A percentile compares a stretch with the other conserved stretches of the same genome.
These are phyloP conservation scores for Oreohelix idahoensis DNA, from an alignment of 1,140 invertebrate genomes.

Conservation along the genomic window DNA sequence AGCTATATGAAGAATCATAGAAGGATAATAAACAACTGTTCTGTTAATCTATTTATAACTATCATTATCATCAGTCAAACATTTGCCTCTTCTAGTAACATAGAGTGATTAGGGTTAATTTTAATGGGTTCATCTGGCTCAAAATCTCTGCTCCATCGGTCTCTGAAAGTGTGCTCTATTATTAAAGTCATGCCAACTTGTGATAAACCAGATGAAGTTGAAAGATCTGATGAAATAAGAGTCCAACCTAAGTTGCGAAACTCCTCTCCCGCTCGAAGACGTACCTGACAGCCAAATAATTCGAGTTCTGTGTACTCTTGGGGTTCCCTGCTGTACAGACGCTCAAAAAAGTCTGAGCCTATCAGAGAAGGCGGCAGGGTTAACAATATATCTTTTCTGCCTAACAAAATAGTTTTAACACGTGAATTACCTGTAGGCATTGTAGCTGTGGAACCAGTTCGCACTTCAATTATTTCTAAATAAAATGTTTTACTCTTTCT, in stretches of 20 bases:
- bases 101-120: conserved; percentile 35
- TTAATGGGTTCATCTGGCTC: conserved; percentile 33
- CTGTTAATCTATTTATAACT: too few species aligned
- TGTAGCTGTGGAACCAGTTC: conserved; percentile 66
- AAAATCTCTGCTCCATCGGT: conserved; percentile 56
- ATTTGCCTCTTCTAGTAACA: conserved; percentile 35
- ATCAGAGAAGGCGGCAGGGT: conserved; percentile 58
- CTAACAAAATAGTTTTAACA: conserved; percentile 65
- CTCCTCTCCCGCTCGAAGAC: conserved; percentile 75
- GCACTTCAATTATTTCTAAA: conserved; percentile 66
- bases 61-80: conserved; percentile 17
- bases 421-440: conserved; percentile 69
- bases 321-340: conserved; percentile 53
- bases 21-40: too few species aligned
- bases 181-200: conserved; percentile 52
- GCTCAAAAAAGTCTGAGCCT: conserved; percentile 57
- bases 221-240: conserved; percentile 78
- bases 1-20: too few species aligned
- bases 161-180: conserved; percentile 66
- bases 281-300: conserved; percentile 57
- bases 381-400: conserved; percentile 60
- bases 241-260: conserved; percentile 85
- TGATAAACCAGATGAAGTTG: conserved; percentile 63
- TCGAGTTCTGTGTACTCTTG: conserved; percentile 64
- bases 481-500: conserved; percentile 48